Conservation (phyloP, 2,113 vertebrate genomes). For the Lasiurus cinereus region DNA sequence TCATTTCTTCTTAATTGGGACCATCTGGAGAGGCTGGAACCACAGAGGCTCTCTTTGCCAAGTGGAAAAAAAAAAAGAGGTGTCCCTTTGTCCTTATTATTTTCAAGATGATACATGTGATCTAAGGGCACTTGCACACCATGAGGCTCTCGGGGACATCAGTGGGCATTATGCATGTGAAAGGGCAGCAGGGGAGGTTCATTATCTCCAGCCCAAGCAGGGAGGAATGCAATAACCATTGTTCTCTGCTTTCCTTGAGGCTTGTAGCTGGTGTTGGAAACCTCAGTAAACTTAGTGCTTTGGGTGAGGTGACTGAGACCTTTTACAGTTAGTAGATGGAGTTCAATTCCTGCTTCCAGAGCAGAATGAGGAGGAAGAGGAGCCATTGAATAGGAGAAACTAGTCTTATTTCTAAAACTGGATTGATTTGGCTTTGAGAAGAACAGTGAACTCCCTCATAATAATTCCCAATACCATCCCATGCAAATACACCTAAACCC, state of each 20-base stretch:
- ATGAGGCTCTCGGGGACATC: conserved; percentile 65
- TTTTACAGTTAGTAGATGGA: conserved; percentile 55
- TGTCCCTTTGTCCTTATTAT: conserved; percentile 83
- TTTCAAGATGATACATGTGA: conserved; percentile 79
- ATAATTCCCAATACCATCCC: background rate
- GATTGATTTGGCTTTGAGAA: conserved; percentile 25
- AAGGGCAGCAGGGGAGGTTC: conserved; percentile 79
- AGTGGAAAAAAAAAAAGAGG: conserved; percentile 55
- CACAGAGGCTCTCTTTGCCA: conserved; percentile 72
- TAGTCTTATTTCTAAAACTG: conserved; percentile 45
- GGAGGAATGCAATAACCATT: conserved; percentile 81
- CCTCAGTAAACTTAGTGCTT: conserved; percentile 63
- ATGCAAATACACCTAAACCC: background rate
- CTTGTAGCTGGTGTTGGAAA: conserved; percentile 74
- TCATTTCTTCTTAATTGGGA: conserved; percentile 82
- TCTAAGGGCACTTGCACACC: conserved; percentile 64
- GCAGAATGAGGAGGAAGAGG: background rate
- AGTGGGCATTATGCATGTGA: conserved; percentile 80
- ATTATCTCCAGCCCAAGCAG: conserved; percentile 83
- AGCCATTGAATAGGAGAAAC: background rate
- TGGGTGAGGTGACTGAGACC: conserved; percentile 58
- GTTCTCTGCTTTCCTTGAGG: conserved; percentile 71
- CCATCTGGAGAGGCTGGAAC: conserved; percentile 79
- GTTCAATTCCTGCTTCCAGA: conserved; percentile 40
- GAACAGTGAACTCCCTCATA: conserved; percentile 12